A percentile compares a stretch with the other conserved stretches of the same genome.
Conservation (phyloP, 2,797 vertebrate genomes). For the Falco naumanni region DNA sequence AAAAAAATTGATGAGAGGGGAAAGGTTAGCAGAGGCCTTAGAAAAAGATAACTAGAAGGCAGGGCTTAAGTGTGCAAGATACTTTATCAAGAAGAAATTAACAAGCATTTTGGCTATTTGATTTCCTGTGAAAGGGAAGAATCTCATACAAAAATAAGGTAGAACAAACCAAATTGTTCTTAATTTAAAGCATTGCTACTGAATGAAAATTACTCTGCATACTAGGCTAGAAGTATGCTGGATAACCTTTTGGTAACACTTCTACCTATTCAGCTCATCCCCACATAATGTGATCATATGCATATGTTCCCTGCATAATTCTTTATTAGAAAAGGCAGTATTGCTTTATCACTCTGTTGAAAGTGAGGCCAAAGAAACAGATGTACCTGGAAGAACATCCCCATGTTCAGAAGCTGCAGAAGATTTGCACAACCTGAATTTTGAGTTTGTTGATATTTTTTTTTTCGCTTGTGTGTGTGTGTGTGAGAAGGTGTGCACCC, state of each 20-base stretch:
- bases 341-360: neutral
- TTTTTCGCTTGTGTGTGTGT: rapidly evolving
- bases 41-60: neutral
- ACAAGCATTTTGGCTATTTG: neutral
- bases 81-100: neutral
- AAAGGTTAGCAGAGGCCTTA: neutral
- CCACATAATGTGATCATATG: rapidly evolving
- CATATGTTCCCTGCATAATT: neutral
- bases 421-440: neutral
- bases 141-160: neutral
- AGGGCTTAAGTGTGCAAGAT: neutral
- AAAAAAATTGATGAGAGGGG: neutral
- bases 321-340: neutral
- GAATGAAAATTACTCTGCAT: neutral
- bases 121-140: neutral
- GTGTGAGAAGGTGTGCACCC: neutral
- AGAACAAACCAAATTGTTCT: constrained; percentile 35
- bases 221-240: neutral
- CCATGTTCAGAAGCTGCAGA: neutral
- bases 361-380: neutral
- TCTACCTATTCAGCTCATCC: neutral
- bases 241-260: neutral
- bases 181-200: constrained; percentile 21
- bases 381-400: neutral
- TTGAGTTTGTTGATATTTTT: neutral